Percentiles rank a stretch among this genome's conserved stretches.
Evolutionary conservation across 2,797 vertebrate species (phyloP).

Genomic region (Protosalanx chinensis): DNA sequence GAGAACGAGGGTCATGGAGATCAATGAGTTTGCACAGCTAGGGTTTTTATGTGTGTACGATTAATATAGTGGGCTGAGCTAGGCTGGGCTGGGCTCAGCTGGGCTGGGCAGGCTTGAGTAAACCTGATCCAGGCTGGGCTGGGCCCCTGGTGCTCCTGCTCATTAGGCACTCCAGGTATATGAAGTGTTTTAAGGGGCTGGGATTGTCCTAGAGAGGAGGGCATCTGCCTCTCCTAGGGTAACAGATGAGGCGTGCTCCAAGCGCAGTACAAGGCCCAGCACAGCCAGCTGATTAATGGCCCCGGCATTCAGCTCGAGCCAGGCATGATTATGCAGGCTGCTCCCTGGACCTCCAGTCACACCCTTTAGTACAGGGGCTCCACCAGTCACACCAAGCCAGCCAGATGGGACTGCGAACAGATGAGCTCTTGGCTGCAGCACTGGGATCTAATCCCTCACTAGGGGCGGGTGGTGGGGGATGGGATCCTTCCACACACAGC

Average conservation of each 20-base stretch:
- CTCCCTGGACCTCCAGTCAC: slow-evolving; percentile 31
- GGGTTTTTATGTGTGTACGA: no score
- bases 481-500: slow-evolving; percentile 24
- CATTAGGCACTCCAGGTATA: neutral
- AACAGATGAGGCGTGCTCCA: slow-evolving; percentile 41
- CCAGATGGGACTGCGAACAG: slow-evolving; percentile 43
- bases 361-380: slow-evolving; percentile 54
- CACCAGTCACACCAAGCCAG: slow-evolving; percentile 23
- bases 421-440: slow-evolving; percentile 52
- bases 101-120: no score
- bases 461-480: neutral
- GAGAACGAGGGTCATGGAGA: neutral
- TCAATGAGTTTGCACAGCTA: no score
- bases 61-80: neutral
- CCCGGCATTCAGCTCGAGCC: slow-evolving; percentile 28
- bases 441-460: slow-evolving; percentile 32
- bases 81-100: neutral
- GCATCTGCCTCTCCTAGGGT: slow-evolving; percentile 22
- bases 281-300: slow-evolving; percentile 50
- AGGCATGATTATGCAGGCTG: slow-evolving; percentile 53
- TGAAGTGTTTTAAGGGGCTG: neutral
- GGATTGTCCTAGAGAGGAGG: slow-evolving; percentile 13
- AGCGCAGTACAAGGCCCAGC: slow-evolving; percentile 22
- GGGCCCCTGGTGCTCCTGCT: no score
- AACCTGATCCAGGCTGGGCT: neutral